Evolutionary conservation across 2,797 vertebrate genomes (phyloP).

Genomic region (Argyrosomus regius): DNA sequence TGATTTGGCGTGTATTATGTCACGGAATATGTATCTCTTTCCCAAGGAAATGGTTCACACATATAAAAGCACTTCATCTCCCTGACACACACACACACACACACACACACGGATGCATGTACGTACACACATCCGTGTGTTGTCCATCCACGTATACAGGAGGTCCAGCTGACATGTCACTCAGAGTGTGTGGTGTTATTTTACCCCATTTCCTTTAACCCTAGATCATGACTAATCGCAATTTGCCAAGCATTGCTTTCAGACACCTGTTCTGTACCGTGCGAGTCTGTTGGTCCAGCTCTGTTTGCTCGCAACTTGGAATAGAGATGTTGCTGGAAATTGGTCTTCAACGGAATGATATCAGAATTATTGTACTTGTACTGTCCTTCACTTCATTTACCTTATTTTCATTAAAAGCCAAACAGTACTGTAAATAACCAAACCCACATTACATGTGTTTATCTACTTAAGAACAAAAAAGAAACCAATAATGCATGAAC

Average conservation of each 20-base stretch:
- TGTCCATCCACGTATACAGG: slow-evolving; percentile 62
- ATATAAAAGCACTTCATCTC: slow-evolving; percentile 43
- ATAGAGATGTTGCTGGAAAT: slow-evolving; percentile 71
- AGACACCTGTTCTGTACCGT: slow-evolving; percentile 83
- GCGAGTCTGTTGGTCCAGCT: slow-evolving; percentile 67
- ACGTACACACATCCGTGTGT: slow-evolving; percentile 44
- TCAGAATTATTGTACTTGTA: slow-evolving; percentile 45
- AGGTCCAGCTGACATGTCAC: slow-evolving; percentile 84
- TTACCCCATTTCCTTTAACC: slow-evolving; percentile 86
- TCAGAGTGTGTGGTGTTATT: slow-evolving; percentile 80
- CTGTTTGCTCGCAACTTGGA: slow-evolving; percentile 68
- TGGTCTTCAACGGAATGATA: slow-evolving; percentile 69
- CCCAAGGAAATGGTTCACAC: slow-evolving; percentile 37
- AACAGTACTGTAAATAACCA: slow-evolving; percentile 75
- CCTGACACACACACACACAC: slow-evolving; percentile 32
- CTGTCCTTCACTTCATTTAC: slow-evolving; percentile 58
- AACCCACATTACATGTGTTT: slow-evolving; percentile 78
- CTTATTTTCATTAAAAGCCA: slow-evolving; percentile 68
- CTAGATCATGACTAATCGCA: slow-evolving; percentile 85
- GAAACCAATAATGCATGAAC: slow-evolving; percentile 76
- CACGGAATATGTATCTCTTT: slow-evolving; percentile 38
- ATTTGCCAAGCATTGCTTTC: slow-evolving; percentile 80
- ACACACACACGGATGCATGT: slow-evolving; percentile 30
- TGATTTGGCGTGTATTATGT: slow-evolving; percentile 44
- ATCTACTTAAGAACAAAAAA: slow-evolving; percentile 74